A percentile compares a stretch with the other conserved stretches of the same genome.
Conservation (phyloP, 2,888 invertebrate species). For the Cybosia mesomella region DNA sequence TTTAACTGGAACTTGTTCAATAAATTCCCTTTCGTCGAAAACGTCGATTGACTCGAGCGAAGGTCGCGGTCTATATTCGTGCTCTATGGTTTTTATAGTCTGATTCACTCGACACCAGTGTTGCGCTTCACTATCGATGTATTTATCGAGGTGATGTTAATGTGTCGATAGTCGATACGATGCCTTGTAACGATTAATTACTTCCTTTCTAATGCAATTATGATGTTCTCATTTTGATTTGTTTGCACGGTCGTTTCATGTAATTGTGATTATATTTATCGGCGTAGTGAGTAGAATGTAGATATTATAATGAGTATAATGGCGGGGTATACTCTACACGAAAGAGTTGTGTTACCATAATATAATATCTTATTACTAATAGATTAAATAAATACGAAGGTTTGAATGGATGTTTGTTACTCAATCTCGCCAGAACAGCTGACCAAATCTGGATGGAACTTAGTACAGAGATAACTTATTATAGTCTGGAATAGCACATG, state of each 20-base stretch:
- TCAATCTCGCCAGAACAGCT: background rate
- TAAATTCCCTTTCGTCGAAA: conserved; percentile 47
- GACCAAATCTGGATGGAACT: background rate
- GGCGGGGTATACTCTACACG: background rate
- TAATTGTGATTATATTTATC: background rate
- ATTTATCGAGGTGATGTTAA: conserved; percentile 37
- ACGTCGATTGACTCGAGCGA: conserved; percentile 67
- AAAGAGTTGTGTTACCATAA: background rate
- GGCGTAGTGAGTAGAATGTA: background rate
- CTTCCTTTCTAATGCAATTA: conserved; percentile 49
- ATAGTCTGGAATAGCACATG: background rate
- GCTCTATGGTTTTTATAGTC: conserved; percentile 61
- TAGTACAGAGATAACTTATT: background rate
- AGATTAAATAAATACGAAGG: no score
- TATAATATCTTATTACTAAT: no score
- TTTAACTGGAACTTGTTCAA: conserved; percentile 16
- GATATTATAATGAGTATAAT: background rate
- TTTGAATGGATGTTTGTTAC: no score
- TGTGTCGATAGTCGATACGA: conserved; percentile 32
- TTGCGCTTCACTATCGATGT: conserved; percentile 51
- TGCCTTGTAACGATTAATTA: conserved; percentile 35
- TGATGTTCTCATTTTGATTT: conserved; percentile 30
- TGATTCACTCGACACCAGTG: conserved; percentile 62
- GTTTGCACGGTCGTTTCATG: conserved; percentile 12
- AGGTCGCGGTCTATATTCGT: conserved; percentile 73